Evolutionary conservation across 1,140 invertebrate genomes (phyloP).

Genomic region (Drosophila arawakana): DNA sequence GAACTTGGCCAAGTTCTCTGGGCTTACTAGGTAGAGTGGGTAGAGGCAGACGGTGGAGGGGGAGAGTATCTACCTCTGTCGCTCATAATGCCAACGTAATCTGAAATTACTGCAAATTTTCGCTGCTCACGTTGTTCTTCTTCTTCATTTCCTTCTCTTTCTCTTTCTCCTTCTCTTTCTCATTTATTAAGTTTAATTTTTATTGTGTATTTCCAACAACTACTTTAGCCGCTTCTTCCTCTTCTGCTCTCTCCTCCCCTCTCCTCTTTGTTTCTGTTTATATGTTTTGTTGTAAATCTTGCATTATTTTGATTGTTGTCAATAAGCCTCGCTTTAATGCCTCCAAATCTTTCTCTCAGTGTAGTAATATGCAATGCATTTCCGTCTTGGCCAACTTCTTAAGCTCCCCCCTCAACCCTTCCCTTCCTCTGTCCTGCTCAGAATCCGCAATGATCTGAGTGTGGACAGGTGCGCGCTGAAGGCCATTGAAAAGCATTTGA

Average conservation of each 20-base stretch:
- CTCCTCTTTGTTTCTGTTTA: slow-evolving; percentile 5
- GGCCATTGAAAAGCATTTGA: slow-evolving; percentile 46
- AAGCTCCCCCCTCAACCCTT: not conserved
- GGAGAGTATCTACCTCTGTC: not conserved
- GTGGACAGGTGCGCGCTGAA: slow-evolving; percentile 46
- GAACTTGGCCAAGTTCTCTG: slow-evolving; percentile 5
- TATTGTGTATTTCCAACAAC: slow-evolving; percentile 57
- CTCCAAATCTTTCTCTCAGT: slow-evolving; percentile 43
- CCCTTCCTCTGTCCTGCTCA: not conserved
- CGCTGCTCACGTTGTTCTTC: slow-evolving; percentile 50
- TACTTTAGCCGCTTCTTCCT: slow-evolving; percentile 8
- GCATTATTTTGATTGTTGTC: slow-evolving; percentile 78
- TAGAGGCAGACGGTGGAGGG: not conserved
- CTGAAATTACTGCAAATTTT: slow-evolving; percentile 81
- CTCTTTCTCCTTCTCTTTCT: slow-evolving; percentile 35
- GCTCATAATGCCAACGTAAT: slow-evolving; percentile 72
- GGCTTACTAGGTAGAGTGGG: not conserved
- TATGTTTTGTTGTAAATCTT: slow-evolving; percentile 55
- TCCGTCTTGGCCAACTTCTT: slow-evolving; percentile 34
- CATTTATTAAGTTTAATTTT: slow-evolving; percentile 35
- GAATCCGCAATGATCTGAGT: slow-evolving; percentile 10
- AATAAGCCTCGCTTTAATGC: slow-evolving; percentile 65
- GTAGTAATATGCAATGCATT: slow-evolving; percentile 24
- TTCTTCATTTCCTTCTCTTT: slow-evolving; percentile 29
- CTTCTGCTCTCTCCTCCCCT: too few relatives aligned